Evolutionary conservation across 1,140 invertebrate species (phyloP).

Genomic region (Atta colombica): DNA sequence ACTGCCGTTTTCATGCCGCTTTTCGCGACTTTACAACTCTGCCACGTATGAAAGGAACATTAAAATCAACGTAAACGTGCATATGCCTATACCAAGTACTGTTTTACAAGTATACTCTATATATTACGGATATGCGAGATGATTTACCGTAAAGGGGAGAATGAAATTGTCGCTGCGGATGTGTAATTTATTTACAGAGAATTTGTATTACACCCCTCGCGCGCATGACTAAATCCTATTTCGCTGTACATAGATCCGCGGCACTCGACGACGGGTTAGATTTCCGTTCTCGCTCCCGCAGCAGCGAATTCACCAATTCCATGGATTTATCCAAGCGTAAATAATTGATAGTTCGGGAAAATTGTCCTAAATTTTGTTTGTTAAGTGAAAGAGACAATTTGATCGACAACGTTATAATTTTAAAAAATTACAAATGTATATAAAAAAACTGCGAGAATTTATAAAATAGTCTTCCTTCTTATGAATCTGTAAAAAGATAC

Average conservation of each 20-base stretch:
- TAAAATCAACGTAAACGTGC: conserved; percentile 33
- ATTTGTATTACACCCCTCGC: conserved; percentile 36
- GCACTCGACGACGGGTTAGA: conserved; percentile 40
- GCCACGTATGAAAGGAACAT: conserved; percentile 32
- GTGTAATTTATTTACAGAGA: conserved; percentile 63
- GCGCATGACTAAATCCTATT: conserved; percentile 57
- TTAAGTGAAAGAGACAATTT: conserved; percentile 2
- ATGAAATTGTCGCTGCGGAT: conserved; percentile 38
- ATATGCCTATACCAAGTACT: neutral
- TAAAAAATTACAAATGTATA: neutral
- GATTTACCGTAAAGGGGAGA: conserved; percentile 47
- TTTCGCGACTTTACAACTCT: conserved; percentile 8
- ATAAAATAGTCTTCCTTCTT: neutral
- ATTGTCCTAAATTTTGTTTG: conserved; percentile 4
- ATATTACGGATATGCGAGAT: neutral
- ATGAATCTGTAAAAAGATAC: neutral
- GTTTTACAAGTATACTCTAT: conserved; percentile 1
- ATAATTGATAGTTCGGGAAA: conserved; percentile 31
- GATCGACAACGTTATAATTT: neutral
- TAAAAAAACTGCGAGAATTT: neutral
- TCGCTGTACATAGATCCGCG: conserved; percentile 13
- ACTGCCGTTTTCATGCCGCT: neutral
- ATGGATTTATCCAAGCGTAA: conserved; percentile 11
- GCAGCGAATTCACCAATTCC: conserved; percentile 31
- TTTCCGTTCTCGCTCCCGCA: neutral